Evolutionary conservation across 1,140 invertebrate genomes (phyloP).

Genomic region (Galleria mellonella): DNA sequence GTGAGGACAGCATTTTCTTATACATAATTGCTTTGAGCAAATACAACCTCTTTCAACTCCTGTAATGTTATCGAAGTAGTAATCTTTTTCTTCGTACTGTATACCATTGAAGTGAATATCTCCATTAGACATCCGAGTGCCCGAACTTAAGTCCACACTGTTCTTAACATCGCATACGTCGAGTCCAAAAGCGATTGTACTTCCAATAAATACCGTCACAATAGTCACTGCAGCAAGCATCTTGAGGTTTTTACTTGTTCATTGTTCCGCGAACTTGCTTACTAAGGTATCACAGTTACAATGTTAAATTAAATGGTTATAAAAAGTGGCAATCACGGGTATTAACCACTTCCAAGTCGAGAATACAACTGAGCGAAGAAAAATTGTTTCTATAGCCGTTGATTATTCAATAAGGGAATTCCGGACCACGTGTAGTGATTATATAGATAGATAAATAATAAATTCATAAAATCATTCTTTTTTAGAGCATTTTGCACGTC

Average conservation of each 20-base stretch:
- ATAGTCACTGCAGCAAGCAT: neutral
- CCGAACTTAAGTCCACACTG: slow-evolving; percentile 27
- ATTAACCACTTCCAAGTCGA: neutral
- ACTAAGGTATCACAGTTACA: too few relatives aligned
- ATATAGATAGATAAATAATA: neutral
- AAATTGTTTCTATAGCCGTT: neutral
- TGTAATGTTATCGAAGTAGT: slow-evolving; percentile 19
- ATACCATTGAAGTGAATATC: slow-evolving; percentile 19
- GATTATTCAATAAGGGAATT: slow-evolving; percentile 26
- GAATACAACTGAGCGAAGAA: neutral
- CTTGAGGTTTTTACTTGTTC: neutral
- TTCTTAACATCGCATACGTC: slow-evolving; percentile 13
- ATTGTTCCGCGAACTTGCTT: neutral
- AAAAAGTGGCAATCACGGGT: too few relatives aligned
- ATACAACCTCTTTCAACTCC: slow-evolving; percentile 21
- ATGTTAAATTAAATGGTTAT: too few relatives aligned
- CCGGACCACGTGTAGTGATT: neutral
- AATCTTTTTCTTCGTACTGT: slow-evolving; percentile 22
- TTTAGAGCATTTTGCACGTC: too few relatives aligned
- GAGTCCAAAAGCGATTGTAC: slow-evolving; percentile 1
- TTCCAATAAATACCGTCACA: neutral
- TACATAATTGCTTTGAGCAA: slow-evolving; percentile 25
- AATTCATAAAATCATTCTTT: too few relatives aligned
- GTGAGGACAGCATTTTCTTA: slow-evolving; percentile 34
- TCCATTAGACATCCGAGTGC: slow-evolving; percentile 15